Evolutionary conservation across 1,140 invertebrate genomes (phyloP), one percentile per base, ranked within the genome.

Genomic region (Drosophila paulistorum): DNA sequence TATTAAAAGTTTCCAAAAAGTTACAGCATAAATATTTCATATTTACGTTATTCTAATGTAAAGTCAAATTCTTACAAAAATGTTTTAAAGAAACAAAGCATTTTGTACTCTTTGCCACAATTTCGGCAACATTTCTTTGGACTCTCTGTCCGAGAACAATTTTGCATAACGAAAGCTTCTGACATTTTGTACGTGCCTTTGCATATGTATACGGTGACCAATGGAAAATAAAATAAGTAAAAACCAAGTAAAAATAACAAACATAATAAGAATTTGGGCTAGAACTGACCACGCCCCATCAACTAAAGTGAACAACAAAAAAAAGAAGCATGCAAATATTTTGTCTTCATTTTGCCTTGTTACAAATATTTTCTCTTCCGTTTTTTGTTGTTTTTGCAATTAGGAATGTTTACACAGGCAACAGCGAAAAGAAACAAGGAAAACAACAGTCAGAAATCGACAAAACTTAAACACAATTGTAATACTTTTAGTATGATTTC

Each of bases 281-380:
- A 45, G 54, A 45, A 37, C 73, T 30, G 60, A 51, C 55, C 62
- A 74, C 42, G 57, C 67, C 58, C 30, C 48, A 17, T 69, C 61
- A 42, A 54, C 45, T n/a, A 33, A 41, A 48, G 65, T 58, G 71
- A 17, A 48, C 23, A 42, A 14, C 11, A 62, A 14, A 30, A 41
- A 13, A 11, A 77, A 69, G 59, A 54, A 63, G 62, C 77, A 77
- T 77, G 75, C 63, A 77, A 77, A 77, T 77, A 77, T 77, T 77
- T 77, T 71, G 74, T 65, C 75, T 77, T 77, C 62, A 77, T 77
- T 77, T 67, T 66, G 68, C 48, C 7, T 30, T 71, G 74, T 66
- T 48, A 74, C 37, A 77, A 57, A 77, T 71, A 59, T 69, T 54
- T 26, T 59, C 17, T 42, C 42, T 42, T 37, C 23, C 20, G 30